Conservation (phyloP, 2,113 vertebrate genomes). For the Actinemys pallida region DNA sequence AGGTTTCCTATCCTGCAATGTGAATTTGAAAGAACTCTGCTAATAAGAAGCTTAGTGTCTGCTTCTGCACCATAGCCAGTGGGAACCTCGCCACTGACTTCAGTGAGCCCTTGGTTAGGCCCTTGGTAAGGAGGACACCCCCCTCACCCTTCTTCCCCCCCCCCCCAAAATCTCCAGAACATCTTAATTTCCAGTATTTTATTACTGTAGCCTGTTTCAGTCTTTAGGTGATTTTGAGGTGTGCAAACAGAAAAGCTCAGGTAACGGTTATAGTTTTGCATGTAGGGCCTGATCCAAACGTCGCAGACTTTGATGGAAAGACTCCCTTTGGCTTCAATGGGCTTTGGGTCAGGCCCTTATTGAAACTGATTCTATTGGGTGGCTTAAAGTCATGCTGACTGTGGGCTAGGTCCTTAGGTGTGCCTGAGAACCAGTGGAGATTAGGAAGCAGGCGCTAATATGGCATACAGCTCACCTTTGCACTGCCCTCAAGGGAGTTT, state of each 20-base stretch:
- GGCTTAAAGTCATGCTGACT: neutral
- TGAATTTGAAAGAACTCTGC: neutral
- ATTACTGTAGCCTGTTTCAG: conserved; percentile 29
- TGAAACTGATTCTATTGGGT: neutral
- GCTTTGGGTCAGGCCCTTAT: neutral
- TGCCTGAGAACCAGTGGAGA: neutral
- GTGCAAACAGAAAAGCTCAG: conserved; percentile 54
- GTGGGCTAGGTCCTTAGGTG: neutral
- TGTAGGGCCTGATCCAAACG: neutral
- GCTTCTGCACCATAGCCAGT: neutral
- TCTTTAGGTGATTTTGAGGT: conserved; percentile 57
- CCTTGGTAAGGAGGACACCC: neutral
- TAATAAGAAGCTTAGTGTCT: neutral
- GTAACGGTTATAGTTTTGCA: conserved; percentile 55
- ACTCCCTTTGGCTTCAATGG: neutral
- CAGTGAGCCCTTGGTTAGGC: neutral
- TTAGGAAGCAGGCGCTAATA: neutral
- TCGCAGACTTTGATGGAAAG: neutral
- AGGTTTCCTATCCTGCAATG: neutral
- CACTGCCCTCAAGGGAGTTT: neutral
- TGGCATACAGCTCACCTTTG: neutral
- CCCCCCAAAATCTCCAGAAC: too few relatives aligned
- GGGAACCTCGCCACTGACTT: neutral
- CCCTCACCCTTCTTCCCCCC: too few relatives aligned
- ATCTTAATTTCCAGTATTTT: too few relatives aligned